Evolutionary conservation across 2,888 invertebrate genomes (phyloP), one percentile per base, ranked within the genome.

Genomic region (Philereme vetulata): DNA sequence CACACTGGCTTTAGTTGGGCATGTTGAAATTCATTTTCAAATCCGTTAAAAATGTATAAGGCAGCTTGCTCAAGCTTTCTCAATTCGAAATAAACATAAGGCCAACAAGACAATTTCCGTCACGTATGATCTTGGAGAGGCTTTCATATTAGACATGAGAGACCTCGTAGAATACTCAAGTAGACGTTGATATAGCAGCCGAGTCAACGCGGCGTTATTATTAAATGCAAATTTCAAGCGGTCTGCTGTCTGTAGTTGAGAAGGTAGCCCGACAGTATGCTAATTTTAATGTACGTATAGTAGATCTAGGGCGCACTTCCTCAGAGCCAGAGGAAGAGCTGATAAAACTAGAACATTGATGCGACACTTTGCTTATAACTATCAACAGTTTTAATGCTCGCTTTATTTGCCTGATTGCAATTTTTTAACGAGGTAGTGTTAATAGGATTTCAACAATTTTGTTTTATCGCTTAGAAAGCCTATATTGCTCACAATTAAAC

Each of bases 261-360:
- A 34, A 9, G 11, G 6, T 46, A 68, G 63, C 63, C 60, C 74
- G 66, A 70, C 62, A 67, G 65, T 78, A 81, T 80, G 82, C 71
- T 77, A 82, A 85, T 84, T 62, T 80, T 66, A 70, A 72, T 72
- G 67, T 76, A 77, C 70, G 11, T 65, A 64, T 48, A 51, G 69
- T 62, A 74, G 75, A 90, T 85, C 80, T 88, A 83, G 89, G 84
- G 69, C 88, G 76, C 74, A 74, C 79, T 85, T 89, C 88, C 88
- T 84, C 72, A 53, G 45, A 55, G 53, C 43, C 50, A 68, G 77
- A 71, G 78, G 81, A 84, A 76, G 74, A 75, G 64, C 76, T 78
- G 88, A 88, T 86, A 88, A 66, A 82, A 76, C 75, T 80, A 81
- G 84, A 82, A 84, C 88, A 88, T 81, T 80, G 73, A 62, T 58